phyloP scores from a whole-genome alignment of 1,140 invertebrate species.

The Tetramorium parvispinum region DNA sequence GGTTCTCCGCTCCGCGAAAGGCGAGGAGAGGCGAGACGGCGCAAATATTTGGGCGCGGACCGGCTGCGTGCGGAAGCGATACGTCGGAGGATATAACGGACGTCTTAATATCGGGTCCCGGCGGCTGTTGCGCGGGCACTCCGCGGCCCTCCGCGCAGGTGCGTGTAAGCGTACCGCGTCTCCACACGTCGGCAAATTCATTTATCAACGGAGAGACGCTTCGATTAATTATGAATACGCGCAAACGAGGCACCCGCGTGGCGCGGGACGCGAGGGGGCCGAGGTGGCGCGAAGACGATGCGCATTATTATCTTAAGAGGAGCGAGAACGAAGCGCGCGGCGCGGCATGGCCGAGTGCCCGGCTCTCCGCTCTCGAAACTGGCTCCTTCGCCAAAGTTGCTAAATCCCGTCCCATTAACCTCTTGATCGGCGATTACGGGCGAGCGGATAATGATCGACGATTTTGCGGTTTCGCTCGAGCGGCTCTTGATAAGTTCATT shows the following conservation, averaged over 20 bases:
- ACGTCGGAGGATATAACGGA: not conserved
- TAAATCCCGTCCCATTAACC: constrained; percentile 72
- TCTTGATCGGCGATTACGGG: constrained; percentile 69
- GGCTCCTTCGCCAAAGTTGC: constrained; percentile 47
- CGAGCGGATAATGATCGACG: constrained; percentile 73
- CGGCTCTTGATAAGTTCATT: constrained; percentile 76
- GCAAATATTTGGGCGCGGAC: constrained; percentile 46
- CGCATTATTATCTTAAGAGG: not conserved
- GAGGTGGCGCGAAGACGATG: not conserved
- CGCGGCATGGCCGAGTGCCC: too few relatives aligned
- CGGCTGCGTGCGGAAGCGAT: constrained; percentile 30
- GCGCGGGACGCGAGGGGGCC: too few relatives aligned
- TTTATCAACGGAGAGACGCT: constrained; percentile 14
- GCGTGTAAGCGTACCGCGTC: not conserved
- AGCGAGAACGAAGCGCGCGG: not conserved
- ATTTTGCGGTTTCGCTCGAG: constrained; percentile 66
- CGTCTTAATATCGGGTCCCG: constrained; percentile 17
- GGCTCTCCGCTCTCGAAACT: not conserved
- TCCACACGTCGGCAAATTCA: constrained; percentile 25
- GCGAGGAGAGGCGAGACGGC: not conserved
- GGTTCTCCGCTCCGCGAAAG: not conserved
- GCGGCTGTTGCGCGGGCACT: not conserved
- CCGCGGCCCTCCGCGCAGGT: not conserved
- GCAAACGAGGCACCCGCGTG: not conserved
- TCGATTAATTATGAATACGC: not conserved